These are phyloP conservation scores for Jaculus jaculus DNA, from an alignment of 2,113 vertebrate species.

Conservation along the genomic window DNA sequence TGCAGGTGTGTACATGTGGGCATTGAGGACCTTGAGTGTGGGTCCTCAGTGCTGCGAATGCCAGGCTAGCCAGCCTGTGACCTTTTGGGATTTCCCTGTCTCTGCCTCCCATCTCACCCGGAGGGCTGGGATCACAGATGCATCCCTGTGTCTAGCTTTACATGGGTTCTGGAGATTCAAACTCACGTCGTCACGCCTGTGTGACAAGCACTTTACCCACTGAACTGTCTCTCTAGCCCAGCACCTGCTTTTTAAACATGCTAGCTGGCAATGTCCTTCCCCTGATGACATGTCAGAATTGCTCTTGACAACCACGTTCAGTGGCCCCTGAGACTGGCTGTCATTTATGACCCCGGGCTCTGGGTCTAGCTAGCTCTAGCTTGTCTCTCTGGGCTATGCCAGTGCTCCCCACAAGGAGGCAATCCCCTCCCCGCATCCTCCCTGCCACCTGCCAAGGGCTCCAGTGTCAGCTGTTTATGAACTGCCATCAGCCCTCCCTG, in stretches of 20 bases:
- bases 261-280: not conserved
- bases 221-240: not conserved
- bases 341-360: not conserved
- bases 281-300: not conserved
- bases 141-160: too few relatives aligned
- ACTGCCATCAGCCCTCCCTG: slow-evolving; percentile 70
- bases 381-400: not conserved
- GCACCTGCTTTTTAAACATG: not conserved
- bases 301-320: rapidly evolving
- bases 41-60: too few relatives aligned
- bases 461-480: slow-evolving; percentile 69
- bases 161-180: too few relatives aligned
- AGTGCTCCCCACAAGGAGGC: not conserved
- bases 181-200: too few relatives aligned
- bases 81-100: too few relatives aligned
- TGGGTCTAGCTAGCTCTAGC: not conserved
- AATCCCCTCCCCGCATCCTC: not conserved
- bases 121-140: too few relatives aligned
- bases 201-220: too few relatives aligned
- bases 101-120: too few relatives aligned
- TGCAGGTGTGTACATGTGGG: too few relatives aligned
- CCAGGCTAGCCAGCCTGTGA: too few relatives aligned
- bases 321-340: not conserved
- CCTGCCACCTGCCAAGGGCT: not conserved
- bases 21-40: too few relatives aligned